Evolutionary conservation across 2,888 invertebrate genomes (phyloP).

Genomic region (Sesia apiformis): DNA sequence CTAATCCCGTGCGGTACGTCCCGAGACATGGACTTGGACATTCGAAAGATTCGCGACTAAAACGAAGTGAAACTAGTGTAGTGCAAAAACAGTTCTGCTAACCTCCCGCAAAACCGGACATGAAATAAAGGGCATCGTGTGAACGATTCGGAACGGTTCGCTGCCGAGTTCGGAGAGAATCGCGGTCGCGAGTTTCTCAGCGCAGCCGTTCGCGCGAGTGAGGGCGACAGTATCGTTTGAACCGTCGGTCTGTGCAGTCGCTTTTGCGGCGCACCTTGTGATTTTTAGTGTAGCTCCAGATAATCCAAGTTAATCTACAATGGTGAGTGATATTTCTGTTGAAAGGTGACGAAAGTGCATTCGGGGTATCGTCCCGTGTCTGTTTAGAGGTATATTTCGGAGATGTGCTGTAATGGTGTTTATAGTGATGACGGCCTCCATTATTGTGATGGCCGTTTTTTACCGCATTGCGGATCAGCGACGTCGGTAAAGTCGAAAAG

Average conservation of each 20-base stretch:
- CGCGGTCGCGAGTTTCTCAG: slow-evolving; percentile 63
- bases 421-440: slow-evolving; percentile 73
- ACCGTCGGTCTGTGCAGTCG: slow-evolving; percentile 72
- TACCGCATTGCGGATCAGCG: slow-evolving; percentile 70
- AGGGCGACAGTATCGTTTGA: slow-evolving; percentile 76
- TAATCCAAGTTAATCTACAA: slow-evolving; percentile 76
- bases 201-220: slow-evolving; percentile 69
- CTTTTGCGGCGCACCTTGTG: slow-evolving; percentile 74
- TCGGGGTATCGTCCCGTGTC: slow-evolving; percentile 35
- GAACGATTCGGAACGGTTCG: slow-evolving; percentile 64
- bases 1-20: slow-evolving; percentile 72
- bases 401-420: slow-evolving; percentile 64
- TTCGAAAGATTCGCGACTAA: slow-evolving; percentile 45
- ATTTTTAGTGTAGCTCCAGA: slow-evolving; percentile 75
- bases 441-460: slow-evolving; percentile 73
- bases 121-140: slow-evolving; percentile 62
- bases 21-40: slow-evolving; percentile 70
- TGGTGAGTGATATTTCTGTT: slow-evolving; percentile 71
- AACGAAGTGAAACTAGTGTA: slow-evolving; percentile 32
- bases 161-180: slow-evolving; percentile 56
- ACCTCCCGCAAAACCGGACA: slow-evolving; percentile 45
- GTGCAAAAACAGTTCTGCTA: slow-evolving; percentile 30
- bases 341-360: slow-evolving; percentile 54
- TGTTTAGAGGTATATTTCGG: slow-evolving; percentile 55
- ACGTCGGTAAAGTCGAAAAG: slow-evolving; percentile 28